phyloP scores from a whole-genome alignment of 2,113 vertebrate genomes.

The Thamnaconus septentrionalis region DNA sequence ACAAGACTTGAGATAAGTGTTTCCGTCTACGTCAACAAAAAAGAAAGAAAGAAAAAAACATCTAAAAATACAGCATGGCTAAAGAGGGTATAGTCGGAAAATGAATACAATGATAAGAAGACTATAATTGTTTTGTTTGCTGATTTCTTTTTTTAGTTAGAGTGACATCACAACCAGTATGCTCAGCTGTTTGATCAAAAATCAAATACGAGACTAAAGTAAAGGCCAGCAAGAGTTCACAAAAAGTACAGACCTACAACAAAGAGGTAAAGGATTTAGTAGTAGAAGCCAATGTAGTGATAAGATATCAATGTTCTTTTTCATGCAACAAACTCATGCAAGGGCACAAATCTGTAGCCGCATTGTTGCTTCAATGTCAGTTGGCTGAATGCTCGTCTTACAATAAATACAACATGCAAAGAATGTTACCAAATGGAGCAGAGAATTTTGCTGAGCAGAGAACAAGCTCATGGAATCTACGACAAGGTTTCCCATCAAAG shows the following conservation, averaged over 20 bases:
- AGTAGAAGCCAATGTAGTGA: constrained; percentile 63
- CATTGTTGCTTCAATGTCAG: constrained; percentile 62
- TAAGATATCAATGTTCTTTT: constrained; percentile 50
- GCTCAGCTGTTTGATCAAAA: too few relatives aligned
- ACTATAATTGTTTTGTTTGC: too few relatives aligned
- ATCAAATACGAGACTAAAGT: constrained; percentile 4
- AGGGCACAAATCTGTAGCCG: constrained; percentile 51
- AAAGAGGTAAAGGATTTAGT: constrained; percentile 53
- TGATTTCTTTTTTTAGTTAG: too few relatives aligned
- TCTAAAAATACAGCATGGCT: too few relatives aligned
- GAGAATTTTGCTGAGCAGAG: constrained; percentile 26
- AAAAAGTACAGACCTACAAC: constrained; percentile 24
- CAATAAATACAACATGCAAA: constrained; percentile 75
- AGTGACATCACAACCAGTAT: too few relatives aligned
- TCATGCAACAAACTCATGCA: constrained; percentile 83
- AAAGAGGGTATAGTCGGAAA: too few relatives aligned
- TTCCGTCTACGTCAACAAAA: too few relatives aligned
- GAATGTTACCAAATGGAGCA: constrained; percentile 66
- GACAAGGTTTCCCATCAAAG: constrained; percentile 10
- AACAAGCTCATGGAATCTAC: not conserved
- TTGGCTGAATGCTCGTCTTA: constrained; percentile 55
- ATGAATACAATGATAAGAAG: too few relatives aligned
- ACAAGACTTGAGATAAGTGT: too few relatives aligned
- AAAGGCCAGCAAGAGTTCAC: constrained; percentile 44
- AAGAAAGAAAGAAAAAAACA: too few relatives aligned